These are phyloP conservation scores for Xiphorhynchus erythropygius DNA, from an alignment of 2,797 vertebrate genomes.

Conservation along the genomic window DNA sequence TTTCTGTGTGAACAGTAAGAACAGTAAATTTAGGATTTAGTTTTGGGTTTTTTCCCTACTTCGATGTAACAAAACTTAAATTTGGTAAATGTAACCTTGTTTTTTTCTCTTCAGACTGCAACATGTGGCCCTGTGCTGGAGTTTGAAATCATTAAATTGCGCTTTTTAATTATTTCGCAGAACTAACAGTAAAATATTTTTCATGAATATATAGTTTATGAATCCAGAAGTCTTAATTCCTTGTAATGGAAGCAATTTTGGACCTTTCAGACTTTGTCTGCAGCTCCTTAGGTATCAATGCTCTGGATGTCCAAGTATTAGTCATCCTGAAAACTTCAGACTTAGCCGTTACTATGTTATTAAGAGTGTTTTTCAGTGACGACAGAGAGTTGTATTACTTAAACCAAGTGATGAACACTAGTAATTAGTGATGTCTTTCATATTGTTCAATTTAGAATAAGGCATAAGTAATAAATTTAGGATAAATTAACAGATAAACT, in stretches of 20 bases:
- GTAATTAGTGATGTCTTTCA: not conserved
- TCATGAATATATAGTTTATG: not conserved
- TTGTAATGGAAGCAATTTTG: not conserved
- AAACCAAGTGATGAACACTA: not conserved
- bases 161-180: not conserved
- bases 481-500: not conserved
- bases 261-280: not conserved
- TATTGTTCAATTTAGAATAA: not conserved
- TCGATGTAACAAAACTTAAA: not conserved
- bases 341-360: fast-evolving
- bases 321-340: not conserved
- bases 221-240: not conserved
- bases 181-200: not conserved
- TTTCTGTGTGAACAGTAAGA: conserved; percentile 67
- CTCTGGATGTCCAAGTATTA: not conserved
- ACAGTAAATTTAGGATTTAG: not conserved
- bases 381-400: not conserved
- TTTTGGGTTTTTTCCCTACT: not conserved
- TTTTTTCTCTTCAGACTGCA: not conserved
- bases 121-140: not conserved
- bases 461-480: not conserved
- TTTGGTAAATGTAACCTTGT: not conserved
- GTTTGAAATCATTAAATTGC: not conserved
- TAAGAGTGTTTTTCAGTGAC: not conserved
- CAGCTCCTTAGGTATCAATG: not conserved